Conservation (phyloP, 2,888 invertebrate genomes). For the Agapostemon virescens region DNA sequence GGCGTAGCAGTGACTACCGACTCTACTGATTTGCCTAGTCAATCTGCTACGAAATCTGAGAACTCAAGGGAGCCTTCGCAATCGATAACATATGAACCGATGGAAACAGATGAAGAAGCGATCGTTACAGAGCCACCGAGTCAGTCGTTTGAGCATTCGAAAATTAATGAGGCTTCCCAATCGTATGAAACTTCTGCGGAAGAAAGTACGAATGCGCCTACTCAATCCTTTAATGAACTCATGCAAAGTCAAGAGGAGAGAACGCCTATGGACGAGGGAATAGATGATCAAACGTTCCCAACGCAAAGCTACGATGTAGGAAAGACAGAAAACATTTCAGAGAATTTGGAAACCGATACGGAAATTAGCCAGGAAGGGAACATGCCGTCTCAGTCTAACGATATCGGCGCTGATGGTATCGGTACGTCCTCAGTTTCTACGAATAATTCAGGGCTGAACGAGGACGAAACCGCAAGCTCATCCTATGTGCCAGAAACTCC, state of each 20-base stretch:
- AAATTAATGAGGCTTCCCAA: conserved; percentile 71
- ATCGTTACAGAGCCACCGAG: conserved; percentile 71
- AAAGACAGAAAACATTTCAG: conserved; percentile 73
- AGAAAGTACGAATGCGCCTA: conserved; percentile 72
- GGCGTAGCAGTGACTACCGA: conserved; percentile 66
- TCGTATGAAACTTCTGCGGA: conserved; percentile 70
- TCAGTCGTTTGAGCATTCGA: conserved; percentile 74
- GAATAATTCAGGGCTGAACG: conserved; percentile 75
- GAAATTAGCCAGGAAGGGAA: conserved; percentile 76
- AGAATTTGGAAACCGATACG: conserved; percentile 73
- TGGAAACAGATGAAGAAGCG: conserved; percentile 71
- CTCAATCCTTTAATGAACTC: conserved; percentile 76
- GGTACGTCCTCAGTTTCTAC: conserved; percentile 74
- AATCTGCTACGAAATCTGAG: conserved; percentile 74
- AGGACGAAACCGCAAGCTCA: conserved; percentile 78
- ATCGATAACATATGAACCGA: conserved; percentile 70
- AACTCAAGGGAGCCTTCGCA: conserved; percentile 74
- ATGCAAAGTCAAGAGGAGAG: conserved; percentile 71
- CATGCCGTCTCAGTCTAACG: conserved; percentile 78
- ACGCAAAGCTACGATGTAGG: conserved; percentile 78
- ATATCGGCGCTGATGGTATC: conserved; percentile 74
- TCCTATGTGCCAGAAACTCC: conserved; percentile 79
- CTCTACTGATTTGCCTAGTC: conserved; percentile 73
- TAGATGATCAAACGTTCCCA: conserved; percentile 76
- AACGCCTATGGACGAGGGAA: conserved; percentile 58